These are phyloP conservation scores for Pseudorectes ferrugineus DNA, from an alignment of 2,113 vertebrate genomes.

Conservation along the genomic window DNA sequence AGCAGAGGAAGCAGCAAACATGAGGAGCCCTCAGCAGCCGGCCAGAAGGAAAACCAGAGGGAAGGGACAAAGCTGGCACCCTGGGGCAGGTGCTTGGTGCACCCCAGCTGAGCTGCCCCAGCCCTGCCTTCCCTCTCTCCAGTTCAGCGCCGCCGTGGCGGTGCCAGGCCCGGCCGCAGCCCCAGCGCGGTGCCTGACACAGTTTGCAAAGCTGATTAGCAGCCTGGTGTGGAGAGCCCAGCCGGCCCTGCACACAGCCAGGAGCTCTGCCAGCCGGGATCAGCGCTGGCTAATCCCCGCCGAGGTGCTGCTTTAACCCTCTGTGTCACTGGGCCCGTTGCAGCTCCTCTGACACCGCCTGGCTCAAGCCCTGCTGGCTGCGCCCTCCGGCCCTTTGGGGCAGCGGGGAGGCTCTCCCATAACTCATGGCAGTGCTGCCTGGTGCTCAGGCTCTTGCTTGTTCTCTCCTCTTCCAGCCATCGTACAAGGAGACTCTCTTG, in stretches of 20 bases:
- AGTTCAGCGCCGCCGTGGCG: accelerated
- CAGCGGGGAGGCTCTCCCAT: accelerated
- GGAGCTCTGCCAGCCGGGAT: not conserved
- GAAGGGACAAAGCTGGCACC: not conserved
- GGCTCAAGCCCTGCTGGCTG: not conserved
- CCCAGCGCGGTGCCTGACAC: not conserved
- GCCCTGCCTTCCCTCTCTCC: not conserved
- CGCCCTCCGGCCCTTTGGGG: accelerated
- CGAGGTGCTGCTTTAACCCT: not conserved
- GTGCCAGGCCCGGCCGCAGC: not conserved
- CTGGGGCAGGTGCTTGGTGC: accelerated
- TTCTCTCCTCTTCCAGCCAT: constrained; percentile 81
- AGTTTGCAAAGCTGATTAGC: constrained; percentile 36
- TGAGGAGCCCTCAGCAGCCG: not conserved
- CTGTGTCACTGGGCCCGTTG: not conserved
- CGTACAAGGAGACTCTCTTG: constrained; percentile 98
- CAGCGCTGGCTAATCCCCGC: not conserved
- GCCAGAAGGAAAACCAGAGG: not conserved
- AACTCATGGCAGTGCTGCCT: not conserved
- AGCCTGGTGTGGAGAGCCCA: not conserved
- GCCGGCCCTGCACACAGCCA: not conserved
- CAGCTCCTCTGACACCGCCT: not conserved
- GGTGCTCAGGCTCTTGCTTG: not conserved
- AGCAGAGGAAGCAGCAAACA: not conserved
- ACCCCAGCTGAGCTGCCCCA: not conserved